Evolutionary conservation across 2,113 vertebrate species (phyloP).

Genomic region (Microcebus lehilahytsara): DNA sequence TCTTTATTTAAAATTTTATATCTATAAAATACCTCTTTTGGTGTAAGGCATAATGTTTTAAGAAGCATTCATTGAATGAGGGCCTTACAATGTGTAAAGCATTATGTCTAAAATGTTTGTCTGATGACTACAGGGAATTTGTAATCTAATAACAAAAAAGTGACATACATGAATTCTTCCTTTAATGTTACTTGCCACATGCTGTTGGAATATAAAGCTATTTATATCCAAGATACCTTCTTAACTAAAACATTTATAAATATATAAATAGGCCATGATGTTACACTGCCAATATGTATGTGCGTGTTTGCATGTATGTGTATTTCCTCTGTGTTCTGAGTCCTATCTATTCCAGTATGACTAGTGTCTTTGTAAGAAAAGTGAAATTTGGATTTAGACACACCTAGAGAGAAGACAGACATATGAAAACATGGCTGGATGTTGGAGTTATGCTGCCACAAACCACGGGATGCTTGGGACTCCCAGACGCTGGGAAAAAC

Average conservation of each 20-base stretch:
- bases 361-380: not conserved
- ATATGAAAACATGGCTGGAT: not conserved
- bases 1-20: not conserved
- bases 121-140: not conserved
- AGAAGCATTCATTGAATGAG: not conserved
- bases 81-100: not conserved
- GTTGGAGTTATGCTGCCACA: not conserved
- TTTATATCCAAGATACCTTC: not conserved
- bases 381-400: not conserved
- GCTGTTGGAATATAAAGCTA: not conserved
- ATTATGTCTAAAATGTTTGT: not conserved
- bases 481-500: not conserved
- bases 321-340: not conserved
- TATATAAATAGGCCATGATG: not conserved
- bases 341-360: not conserved
- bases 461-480: not conserved
- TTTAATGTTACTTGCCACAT: not conserved
- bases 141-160: not conserved
- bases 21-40: not conserved
- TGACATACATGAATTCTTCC: not conserved
- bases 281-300: not conserved
- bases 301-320: not conserved
- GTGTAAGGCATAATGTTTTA: not conserved
- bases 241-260: not conserved
- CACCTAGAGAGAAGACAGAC: not conserved